Base-by-base conservation (phyloP, 1,140 invertebrate genomes). In the Heliconius melpomene region DNA sequence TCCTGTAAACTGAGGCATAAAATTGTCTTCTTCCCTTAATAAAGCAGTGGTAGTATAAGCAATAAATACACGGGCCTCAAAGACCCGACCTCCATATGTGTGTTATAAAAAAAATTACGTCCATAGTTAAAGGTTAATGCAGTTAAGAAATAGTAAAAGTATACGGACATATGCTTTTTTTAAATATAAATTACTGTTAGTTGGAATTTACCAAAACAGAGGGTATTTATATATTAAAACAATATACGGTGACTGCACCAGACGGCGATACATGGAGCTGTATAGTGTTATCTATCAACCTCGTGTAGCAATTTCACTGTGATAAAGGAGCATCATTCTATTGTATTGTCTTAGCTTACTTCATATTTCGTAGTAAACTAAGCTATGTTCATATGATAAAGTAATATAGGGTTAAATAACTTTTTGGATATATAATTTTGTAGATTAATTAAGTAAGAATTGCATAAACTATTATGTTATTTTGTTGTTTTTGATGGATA, bases 211-310 rank as follows among this genome's bases (percentile, higher is more conserved):
- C 7, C 26, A 16, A 66, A 66, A 66, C 3, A 26, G 13, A 29
- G 13, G 60, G 11, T 66, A 11, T 60, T 60, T 46, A 29, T 66
- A 66, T 71, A 66, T 77, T 77, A 77, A 76, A 70, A 77, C 75
- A 77, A 77, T 70, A 71, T 26, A 77, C 66, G 60, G 75, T n/a
- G 52, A 77, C 75, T 77, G 75, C 36, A 66, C 54, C 8, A 77
- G 75, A 77, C 75, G 70, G 60, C 60, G 60, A 70, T 77, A 77
- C 60, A 77, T 52, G 38, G 60, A 60, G 75, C 75, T 70, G 40
- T 70, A 77, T 66, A 71, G 75, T 66, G 75, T 66, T 70, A 77
- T 77, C 75, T 66, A 77, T 77, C 75, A 70, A 77, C 75, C 36
- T 38, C 75, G 75, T 66, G 60, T 60, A 36, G 66, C 75, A 77